These are phyloP conservation scores for Deroplatys truncata DNA, from an alignment of 2,888 invertebrate species.

Conservation along the genomic window DNA sequence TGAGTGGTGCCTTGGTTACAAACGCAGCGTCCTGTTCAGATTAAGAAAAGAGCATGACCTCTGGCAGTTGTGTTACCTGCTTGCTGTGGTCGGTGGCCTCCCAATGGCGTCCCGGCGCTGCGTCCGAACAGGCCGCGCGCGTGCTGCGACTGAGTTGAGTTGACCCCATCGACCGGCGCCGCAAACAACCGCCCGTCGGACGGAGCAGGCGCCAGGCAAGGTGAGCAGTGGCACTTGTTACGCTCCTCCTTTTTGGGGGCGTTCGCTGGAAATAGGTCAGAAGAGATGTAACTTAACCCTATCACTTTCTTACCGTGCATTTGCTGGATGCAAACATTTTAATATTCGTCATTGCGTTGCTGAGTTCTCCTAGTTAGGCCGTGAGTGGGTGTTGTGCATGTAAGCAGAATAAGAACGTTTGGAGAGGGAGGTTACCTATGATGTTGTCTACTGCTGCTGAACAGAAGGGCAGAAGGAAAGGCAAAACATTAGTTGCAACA, in stretches of 20 bases:
- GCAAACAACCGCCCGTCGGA: neutral
- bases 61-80: neutral
- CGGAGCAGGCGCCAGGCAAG: neutral
- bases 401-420: no score
- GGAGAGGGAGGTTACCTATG: neutral
- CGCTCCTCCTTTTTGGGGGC: neutral
- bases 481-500: no score
- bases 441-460: neutral
- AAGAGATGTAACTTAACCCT: neutral
- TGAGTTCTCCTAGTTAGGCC: no score
- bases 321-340: no score
- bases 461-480: no score
- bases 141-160: neutral
- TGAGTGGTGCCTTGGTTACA: neutral
- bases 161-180: neutral
- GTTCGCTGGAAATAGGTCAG: neutral
- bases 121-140: neutral
- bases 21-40: neutral
- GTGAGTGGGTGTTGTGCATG: no score
- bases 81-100: neutral
- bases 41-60: neutral
- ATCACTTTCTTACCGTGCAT: neutral
- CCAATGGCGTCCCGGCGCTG: neutral
- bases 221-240: neutral
- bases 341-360: no score